phyloP scores from a whole-genome alignment of 2,888 invertebrate species.

The Aleiodes testaceus region DNA sequence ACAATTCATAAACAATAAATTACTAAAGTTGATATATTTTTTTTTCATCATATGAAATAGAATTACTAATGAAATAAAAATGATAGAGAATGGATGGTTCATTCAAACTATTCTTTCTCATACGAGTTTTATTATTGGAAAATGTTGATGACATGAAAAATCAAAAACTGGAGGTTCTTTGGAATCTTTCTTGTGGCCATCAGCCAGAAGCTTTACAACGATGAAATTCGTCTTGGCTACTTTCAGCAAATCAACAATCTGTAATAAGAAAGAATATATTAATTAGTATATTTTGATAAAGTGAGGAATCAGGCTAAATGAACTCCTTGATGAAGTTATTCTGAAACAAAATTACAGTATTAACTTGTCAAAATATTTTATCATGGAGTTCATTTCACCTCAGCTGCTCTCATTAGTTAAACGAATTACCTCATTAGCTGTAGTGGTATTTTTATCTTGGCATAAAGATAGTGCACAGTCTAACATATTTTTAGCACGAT shows the following conservation, averaged over 20 bases:
- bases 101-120: slow-evolving; percentile 54
- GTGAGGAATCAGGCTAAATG: not conserved
- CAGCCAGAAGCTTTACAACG: slow-evolving; percentile 92
- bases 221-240: slow-evolving; percentile 97
- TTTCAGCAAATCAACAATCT: slow-evolving; percentile 87
- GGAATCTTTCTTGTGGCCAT: slow-evolving; percentile 93
- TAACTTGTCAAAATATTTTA: slow-evolving; percentile 74
- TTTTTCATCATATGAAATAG: slow-evolving; percentile 43
- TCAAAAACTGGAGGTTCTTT: slow-evolving; percentile 91
- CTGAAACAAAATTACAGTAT: slow-evolving; percentile 51
- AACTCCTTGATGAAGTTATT: no score
- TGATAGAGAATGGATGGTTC: slow-evolving; percentile 2
- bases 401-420: not conserved
- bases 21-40: slow-evolving; percentile 10
- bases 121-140: slow-evolving; percentile 88
- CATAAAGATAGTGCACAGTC: slow-evolving; percentile 88
- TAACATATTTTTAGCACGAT: slow-evolving; percentile 88
- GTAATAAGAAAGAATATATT: slow-evolving; percentile 57
- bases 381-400: not conserved
- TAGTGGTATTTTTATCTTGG: slow-evolving; percentile 74
- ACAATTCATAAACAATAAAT: slow-evolving; percentile 27
- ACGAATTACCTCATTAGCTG: slow-evolving; percentile 67
- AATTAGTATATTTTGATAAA: not conserved
- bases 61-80: slow-evolving; percentile 11
- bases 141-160: slow-evolving; percentile 90